Base-by-base conservation (phyloP, 2,888 invertebrate species). In the Prosapia bicincta region DNA sequence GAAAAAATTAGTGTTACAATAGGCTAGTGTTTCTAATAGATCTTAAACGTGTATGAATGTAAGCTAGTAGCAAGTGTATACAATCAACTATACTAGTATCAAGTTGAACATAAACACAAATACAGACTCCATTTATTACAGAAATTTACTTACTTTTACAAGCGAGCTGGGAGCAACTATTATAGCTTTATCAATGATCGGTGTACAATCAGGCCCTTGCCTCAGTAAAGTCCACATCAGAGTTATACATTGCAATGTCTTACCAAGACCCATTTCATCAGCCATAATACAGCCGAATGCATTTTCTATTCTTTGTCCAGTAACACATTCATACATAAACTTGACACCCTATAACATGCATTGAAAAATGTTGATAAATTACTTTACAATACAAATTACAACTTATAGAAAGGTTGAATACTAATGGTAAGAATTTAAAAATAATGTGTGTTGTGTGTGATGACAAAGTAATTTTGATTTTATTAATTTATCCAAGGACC, bases 271-370 rank as follows among this genome's bases (percentile, higher is more conserved):
- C 99, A 99, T 99, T 89, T 99, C 99, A 86, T 99, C 99, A 2
- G 99, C 99, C 99, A 99, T 99, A 69, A 99, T 99, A 82, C 99
- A 99, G 0, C 99, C 99, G 85, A 89, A 93, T 28, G 93, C 93
- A 78, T 90, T 89, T 76, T 93, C 92, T 80, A 97, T 96, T 82
- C 96, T 93, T 54, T 89, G 87, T 0, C 99, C 99, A 9, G 95
- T 97, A 2, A 99, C 98, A 86, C 99, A 99, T 84, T 99, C 98
- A 83, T 97, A 99, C 98, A 99, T 98, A 84, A 99, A 99, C 83
- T 95, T 95, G 0, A 99, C 99, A 38, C 99, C 99, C 88, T 89
- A 82, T 54, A 83, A 81, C 43, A 54, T 30, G 72, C 67, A 72
- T 69, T n/a, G 25, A 76, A 76, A 78, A 65, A 26, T n/a, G 72